Evolutionary conservation across 2,113 vertebrate species (phyloP).

Genomic region (Halichoeres trimaculatus): DNA sequence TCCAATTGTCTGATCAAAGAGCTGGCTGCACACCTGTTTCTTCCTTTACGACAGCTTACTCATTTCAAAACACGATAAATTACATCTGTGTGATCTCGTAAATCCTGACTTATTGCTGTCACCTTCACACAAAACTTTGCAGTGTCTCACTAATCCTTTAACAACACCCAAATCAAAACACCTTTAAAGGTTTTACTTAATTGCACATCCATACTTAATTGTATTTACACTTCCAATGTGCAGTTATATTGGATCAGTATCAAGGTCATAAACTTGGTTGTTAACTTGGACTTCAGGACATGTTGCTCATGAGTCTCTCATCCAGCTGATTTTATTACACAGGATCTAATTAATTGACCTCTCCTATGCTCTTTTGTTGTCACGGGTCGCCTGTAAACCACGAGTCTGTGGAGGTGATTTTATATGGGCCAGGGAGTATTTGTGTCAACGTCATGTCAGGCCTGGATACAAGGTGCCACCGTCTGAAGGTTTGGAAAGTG

Average conservation of each 20-base stretch:
- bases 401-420: conserved; percentile 59
- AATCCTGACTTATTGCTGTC: conserved; percentile 73
- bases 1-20: conserved; percentile 40
- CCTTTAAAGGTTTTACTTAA: conserved; percentile 69
- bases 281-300: conserved; percentile 66
- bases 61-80: conserved; percentile 70
- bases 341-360: conserved; percentile 73
- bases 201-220: conserved; percentile 66
- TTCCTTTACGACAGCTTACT: conserved; percentile 57
- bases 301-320: conserved; percentile 51
- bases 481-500: conserved; percentile 73
- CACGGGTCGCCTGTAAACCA: conserved; percentile 55
- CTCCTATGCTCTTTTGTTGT: conserved; percentile 62
- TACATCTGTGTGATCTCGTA: conserved; percentile 69
- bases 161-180: conserved; percentile 48
- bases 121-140: conserved; percentile 74
- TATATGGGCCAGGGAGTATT: conserved; percentile 61
- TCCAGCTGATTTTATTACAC: conserved; percentile 68
- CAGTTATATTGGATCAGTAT: conserved; percentile 66
- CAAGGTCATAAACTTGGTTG: conserved; percentile 67
- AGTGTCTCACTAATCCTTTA: conserved; percentile 21
- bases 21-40: conserved; percentile 52
- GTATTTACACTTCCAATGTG: conserved; percentile 71
- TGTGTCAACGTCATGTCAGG: conserved; percentile 65
- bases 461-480: conserved; percentile 68